Percentiles rank a stretch among this genome's conserved stretches.
Evolutionary conservation across 2,797 vertebrate genomes (phyloP).

Genomic region (Eutrigla gurnardus): DNA sequence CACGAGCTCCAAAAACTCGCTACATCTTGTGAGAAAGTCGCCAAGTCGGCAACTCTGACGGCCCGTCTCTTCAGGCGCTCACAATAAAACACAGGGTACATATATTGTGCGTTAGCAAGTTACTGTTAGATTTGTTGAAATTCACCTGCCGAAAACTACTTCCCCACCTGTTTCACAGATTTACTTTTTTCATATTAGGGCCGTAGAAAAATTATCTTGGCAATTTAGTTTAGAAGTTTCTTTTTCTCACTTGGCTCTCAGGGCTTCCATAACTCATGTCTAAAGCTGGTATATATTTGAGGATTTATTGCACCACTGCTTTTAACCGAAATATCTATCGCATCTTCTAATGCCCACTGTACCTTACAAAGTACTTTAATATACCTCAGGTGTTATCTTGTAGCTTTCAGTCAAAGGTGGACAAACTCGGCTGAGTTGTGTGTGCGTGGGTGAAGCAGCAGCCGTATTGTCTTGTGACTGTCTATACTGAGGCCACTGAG

Average conservation of each 20-base stretch:
- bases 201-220: background rate
- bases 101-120: background rate
- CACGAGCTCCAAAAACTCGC: background rate
- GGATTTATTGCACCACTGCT: background rate
- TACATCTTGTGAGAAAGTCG: no score
- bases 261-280: background rate
- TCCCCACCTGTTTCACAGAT: background rate
- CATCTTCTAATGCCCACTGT: background rate
- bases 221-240: background rate
- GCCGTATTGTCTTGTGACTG: conserved; percentile 8
- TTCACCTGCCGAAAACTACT: no score
- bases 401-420: conserved; percentile 18
- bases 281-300: background rate
- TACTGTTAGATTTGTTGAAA: background rate
- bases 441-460: conserved; percentile 15
- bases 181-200: background rate
- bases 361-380: conserved; percentile 13
- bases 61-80: no score
- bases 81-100: no score
- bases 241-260: background rate
- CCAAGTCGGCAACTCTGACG: no score
- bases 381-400: background rate
- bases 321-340: conserved; percentile 23
- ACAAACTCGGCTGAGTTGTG: conserved; percentile 4
- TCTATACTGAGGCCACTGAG: conserved; percentile 14